Conservation (phyloP, 92 coral and sea anemone species). For the Porites divaricata region DNA sequence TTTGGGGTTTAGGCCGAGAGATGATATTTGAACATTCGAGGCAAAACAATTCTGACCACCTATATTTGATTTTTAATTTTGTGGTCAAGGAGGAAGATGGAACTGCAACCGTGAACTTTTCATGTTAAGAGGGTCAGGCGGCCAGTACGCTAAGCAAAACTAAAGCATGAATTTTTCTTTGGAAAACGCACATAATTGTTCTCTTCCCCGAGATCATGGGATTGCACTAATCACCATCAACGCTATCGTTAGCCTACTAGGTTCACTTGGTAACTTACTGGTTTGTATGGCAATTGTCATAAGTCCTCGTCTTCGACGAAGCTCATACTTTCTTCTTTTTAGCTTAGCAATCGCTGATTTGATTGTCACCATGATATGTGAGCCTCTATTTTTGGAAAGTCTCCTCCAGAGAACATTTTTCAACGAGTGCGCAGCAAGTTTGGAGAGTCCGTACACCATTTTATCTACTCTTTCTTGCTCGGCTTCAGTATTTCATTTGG, state of each 20-base stretch:
- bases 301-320: conserved; percentile 46
- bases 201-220: conserved; percentile 19
- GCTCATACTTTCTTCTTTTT: conserved; percentile 41
- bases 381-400: conserved; percentile 32
- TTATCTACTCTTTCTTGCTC: conserved; percentile 39
- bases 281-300: conserved; percentile 34
- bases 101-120: no score
- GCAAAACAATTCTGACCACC: neutral
- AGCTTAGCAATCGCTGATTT: conserved; percentile 61
- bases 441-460: conserved; percentile 32
- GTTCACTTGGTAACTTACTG: conserved; percentile 53
- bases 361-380: conserved; percentile 52
- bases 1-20: neutral
- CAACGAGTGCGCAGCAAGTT: conserved; percentile 30
- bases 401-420: conserved; percentile 34
- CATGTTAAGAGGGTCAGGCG: neutral
- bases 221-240: conserved; percentile 19
- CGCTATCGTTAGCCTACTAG: conserved; percentile 34
- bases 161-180: conserved; percentile 10
- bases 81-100: no score
- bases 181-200: conserved; percentile 7
- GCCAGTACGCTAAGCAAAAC: neutral
- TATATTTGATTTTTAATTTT: no score
- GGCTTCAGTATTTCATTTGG: conserved; percentile 46
- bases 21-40: neutral